Conservation (phyloP, 2,797 vertebrate genomes). For the Aplochiton taeniatus region DNA sequence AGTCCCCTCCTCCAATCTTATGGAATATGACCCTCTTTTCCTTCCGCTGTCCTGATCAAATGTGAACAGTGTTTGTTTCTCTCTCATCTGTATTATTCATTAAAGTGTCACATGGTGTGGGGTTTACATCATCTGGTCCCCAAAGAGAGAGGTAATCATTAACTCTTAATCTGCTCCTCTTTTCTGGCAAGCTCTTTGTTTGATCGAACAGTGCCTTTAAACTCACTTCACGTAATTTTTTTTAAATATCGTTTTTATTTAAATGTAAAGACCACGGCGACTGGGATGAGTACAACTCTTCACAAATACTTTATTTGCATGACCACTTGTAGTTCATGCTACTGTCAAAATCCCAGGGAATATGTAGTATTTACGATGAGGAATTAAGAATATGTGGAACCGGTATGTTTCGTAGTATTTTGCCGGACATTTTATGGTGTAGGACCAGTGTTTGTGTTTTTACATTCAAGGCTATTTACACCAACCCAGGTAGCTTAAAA, state of each 20-base stretch:
- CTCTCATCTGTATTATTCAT: slow-evolving; percentile 85
- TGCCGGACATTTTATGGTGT: slow-evolving; percentile 55
- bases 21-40: slow-evolving; percentile 35
- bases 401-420: not conserved
- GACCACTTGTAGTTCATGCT: too few species aligned
- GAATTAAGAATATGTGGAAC: slow-evolving; percentile 64
- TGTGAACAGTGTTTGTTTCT: slow-evolving; percentile 55
- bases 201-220: not conserved
- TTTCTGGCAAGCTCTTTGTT: slow-evolving; percentile 57
- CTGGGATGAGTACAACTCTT: too few species aligned
- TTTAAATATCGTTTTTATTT: not conserved
- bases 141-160: slow-evolving; percentile 80
- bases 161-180: slow-evolving; percentile 75
- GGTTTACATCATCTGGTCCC: slow-evolving; percentile 94
- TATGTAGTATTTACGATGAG: slow-evolving; percentile 36
- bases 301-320: too few species aligned
- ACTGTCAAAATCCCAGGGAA: too few species aligned
- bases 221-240: not conserved
- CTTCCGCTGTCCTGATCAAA: slow-evolving; percentile 56
- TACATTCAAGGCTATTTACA: not conserved
- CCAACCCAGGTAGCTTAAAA: not conserved
- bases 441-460: slow-evolving; percentile 32
- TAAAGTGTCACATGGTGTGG: slow-evolving; percentile 87
- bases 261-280: not conserved
- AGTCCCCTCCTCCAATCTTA: slow-evolving; percentile 29